Conservation (phyloP, 2,113 vertebrate species). For the Campylomormyrus tamandua region DNA sequence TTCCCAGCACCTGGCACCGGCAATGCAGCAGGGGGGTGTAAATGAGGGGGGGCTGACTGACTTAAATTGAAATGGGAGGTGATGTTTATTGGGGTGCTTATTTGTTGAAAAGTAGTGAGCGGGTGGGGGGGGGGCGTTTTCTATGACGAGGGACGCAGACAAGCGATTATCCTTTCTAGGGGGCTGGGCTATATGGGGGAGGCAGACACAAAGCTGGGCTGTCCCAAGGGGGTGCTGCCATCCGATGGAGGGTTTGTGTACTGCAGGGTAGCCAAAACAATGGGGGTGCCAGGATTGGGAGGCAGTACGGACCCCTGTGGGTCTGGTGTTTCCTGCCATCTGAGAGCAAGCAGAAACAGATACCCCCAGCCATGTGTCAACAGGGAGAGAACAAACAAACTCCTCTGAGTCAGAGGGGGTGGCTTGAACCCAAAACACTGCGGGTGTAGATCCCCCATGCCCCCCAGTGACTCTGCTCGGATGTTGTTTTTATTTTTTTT, state of each 20-base stretch:
- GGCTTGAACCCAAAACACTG: background rate
- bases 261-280: background rate
- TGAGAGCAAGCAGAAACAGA: background rate
- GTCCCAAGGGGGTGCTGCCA: background rate
- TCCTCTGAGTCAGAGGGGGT: background rate
- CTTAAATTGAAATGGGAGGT: constrained; percentile 58
- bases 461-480: background rate
- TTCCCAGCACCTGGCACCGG: constrained; percentile 23
- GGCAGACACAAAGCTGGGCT: background rate
- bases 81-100: constrained; percentile 61
- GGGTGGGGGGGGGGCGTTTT: background rate
- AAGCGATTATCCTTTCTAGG: background rate
- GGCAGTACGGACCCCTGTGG: background rate
- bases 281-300: background rate
- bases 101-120: constrained; percentile 52
- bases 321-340: background rate
- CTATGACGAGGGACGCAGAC: background rate
- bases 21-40: constrained; percentile 4
- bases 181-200: background rate
- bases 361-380: background rate
- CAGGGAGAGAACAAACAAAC: background rate
- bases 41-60: constrained; percentile 48
- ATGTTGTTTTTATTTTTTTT: background rate
- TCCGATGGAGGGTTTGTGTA: background rate
- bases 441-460: background rate